Base-by-base conservation (phyloP, 2,888 invertebrate species). In the Drosophila diplacantha region DNA sequence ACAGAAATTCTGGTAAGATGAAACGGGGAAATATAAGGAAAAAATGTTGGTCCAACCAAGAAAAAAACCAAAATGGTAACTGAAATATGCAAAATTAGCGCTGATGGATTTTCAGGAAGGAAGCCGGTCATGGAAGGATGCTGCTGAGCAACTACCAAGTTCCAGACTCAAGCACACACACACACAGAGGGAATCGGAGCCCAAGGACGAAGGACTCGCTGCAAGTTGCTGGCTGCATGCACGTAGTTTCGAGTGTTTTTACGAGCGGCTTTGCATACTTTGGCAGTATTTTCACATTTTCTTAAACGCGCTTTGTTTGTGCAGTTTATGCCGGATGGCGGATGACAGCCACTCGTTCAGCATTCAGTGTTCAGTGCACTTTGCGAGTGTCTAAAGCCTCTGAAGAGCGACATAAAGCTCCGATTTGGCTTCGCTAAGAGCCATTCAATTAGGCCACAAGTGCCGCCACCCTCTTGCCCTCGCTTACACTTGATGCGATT, bases 21-120 rank as follows among this genome's bases (percentile, higher is more conserved):
- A 6, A 50, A 41, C 18, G 18, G 43, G 41, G 22, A 57, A 35
- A 41, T 32, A 41, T 1, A 24, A 24, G 14, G 11, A 26, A 57
- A 51, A 49, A 59, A 20, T 18, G 18, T 46, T 31, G 44, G 18
- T 3, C 31, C 5, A 39, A 24, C 32, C 22, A 35, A 35, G 38
- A 47, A 47, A 41, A 43, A 49, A 24, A 24, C 7, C 67, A 59
- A 60, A 60, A 58, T 72, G 60, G 50, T 61, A 74, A 75, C 73
- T 74, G 73, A 81, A 82, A 82, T 84, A 81, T 81, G 81, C 81
- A 81, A 84, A 81, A 84, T 84, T 83, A 84, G 84, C 83, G 73
- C 73, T 81, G 81, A 81, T 81, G 81, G 81, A 84, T 84, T 82
- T 72, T 69, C 77, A 81, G 81, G 84, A 81, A 83, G 81, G 77